Conservation (phyloP, 2,113 vertebrate species). For the Myanophis thanlyinensis region DNA sequence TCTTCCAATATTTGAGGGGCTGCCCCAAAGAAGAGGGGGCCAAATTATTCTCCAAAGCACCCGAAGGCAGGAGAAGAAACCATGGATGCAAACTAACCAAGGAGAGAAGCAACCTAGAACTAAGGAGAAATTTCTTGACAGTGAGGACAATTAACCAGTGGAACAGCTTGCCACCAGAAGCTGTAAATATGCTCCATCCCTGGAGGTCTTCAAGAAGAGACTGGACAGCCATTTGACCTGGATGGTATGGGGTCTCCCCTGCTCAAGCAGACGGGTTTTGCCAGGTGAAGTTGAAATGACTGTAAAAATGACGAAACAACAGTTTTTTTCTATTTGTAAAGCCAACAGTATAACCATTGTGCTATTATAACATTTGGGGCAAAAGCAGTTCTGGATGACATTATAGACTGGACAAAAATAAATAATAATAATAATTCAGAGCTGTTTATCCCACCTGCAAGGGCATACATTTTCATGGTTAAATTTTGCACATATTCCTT, state of each 20-base stretch:
- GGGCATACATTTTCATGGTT: not conserved
- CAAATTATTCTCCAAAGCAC: rapidly evolving
- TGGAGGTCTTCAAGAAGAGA: not conserved
- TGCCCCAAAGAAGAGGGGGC: too few species aligned
- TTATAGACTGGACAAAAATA: not conserved
- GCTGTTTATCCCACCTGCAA: not conserved
- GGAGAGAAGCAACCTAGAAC: not conserved
- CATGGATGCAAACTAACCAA: not conserved
- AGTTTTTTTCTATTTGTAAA: not conserved
- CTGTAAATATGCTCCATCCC: not conserved
- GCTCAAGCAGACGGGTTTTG: not conserved
- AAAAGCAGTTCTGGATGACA: not conserved
- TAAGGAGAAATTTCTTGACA: not conserved
- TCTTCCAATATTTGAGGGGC: not conserved
- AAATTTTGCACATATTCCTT: not conserved
- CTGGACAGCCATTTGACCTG: not conserved
- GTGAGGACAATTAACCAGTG: not conserved
- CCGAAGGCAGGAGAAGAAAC: not conserved
- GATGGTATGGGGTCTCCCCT: not conserved
- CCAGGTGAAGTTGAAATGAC: too few species aligned
- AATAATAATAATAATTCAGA: not conserved
- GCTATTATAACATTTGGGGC: not conserved
- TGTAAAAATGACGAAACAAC: not conserved
- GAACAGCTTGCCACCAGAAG: rapidly evolving
- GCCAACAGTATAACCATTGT: not conserved